Evolutionary conservation across 2,797 vertebrate species (phyloP), one percentile per base, ranked within the genome.

Genomic region (Mus spretus): DNA sequence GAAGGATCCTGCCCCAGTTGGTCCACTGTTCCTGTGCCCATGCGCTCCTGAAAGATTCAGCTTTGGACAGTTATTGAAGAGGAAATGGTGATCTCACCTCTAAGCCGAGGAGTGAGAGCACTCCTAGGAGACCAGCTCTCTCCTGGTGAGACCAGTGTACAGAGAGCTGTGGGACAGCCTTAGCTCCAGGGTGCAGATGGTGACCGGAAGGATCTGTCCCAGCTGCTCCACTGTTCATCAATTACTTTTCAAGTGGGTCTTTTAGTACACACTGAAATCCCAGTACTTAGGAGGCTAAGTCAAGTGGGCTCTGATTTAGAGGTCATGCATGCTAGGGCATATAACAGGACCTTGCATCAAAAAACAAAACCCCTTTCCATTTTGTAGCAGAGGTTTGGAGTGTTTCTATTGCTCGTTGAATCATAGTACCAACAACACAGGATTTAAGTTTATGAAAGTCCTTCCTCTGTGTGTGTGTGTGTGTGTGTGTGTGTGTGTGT

Each of bases 381-480:
- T 94, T 93, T 67, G 31, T 47, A 90, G 37, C 85, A 4, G n/a
- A 63, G 12, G 9, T 78, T 81, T 88, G 67, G 31, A 89, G 53
- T 75, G 40, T 85, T 61, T 97, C 17, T 67, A 57, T 92, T 95
- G 34, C 12, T 89, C 26, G 61, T 53, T 40, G 34, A n/a, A 31
- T 55, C 31, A 55, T 22, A 7, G 3, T 19, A 10, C 24, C 50
- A 84, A 65, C 59, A 82, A n/a, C 50, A 74, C 6, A 28, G 10
- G 8, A 79, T 65, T 15, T 67, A 20, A 88, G 74, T n/a, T 40
- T 15, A n/a, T 1, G 31, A 61, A 20, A 61, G 9, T 31, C 19
- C 8, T 67, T 40, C 6, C 14, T 34, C 53, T 24, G 61, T 63
- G 15, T 70, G 17, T 70, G 67, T 70, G 65, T 70, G 13, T 67